Percentiles rank a stretch among this genome's conserved stretches.
Conservation (phyloP, 1,140 invertebrate species). For the Dendroctonus valens region DNA sequence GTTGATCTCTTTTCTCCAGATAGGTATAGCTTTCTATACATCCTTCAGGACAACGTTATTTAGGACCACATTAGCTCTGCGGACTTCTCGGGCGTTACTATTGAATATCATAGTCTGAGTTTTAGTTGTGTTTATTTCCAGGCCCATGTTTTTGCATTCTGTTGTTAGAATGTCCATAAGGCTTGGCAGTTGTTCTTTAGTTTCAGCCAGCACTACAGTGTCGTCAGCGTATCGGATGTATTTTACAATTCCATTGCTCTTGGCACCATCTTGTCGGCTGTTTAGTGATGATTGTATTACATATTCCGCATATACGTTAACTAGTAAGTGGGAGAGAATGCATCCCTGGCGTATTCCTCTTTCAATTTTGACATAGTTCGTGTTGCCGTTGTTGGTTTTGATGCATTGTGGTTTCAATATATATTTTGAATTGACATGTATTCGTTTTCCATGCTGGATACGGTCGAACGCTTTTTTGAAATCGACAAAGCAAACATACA, state of each 20-base stretch:
- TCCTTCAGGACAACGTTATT: too few species aligned
- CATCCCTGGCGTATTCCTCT: too few species aligned
- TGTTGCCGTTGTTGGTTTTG: constrained; percentile 17
- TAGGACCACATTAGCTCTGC: too few species aligned
- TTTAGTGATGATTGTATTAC: constrained; percentile 31
- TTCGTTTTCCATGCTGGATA: constrained; percentile 20
- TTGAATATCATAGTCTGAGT: too few species aligned
- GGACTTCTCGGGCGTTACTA: too few species aligned
- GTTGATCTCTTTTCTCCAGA: too few species aligned
- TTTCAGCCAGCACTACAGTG: constrained; percentile 35
- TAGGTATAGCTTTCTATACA: too few species aligned
- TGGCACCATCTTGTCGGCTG: constrained; percentile 27
- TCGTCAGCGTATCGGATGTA: constrained; percentile 40
- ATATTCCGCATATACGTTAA: constrained; percentile 44
- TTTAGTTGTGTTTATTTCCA: too few species aligned
- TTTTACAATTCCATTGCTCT: constrained; percentile 37
- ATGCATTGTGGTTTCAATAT: constrained; percentile 24
- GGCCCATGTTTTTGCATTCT: too few species aligned
- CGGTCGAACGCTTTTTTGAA: constrained; percentile 26
- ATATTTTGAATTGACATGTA: constrained; percentile 26
- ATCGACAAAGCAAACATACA: constrained; percentile 25
- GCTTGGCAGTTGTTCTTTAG: constrained; percentile 26
- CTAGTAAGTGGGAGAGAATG: constrained; percentile 42
- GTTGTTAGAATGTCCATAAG: constrained; percentile 16
- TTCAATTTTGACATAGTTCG: too few species aligned